Evolutionary conservation across 2,888 invertebrate species (phyloP), one percentile per base, ranked within the genome.

Genomic region (Drosophila dives): DNA sequence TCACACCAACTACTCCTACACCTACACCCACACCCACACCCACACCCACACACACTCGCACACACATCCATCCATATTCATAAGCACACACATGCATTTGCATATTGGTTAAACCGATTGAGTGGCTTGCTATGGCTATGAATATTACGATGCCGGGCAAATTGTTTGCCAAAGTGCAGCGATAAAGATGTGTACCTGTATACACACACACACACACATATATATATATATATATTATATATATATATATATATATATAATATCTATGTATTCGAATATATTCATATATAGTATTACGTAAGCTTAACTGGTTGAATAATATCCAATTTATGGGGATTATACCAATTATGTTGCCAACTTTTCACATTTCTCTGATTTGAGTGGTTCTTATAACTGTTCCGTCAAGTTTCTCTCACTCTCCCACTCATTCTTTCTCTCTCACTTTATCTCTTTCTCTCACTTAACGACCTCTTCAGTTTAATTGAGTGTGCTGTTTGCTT

Each of bases 71-170:
- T 23, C 20, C 23, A n/a, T 38, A 38, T 38, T 8, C 15, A 65
- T 40, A 33, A 40, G 34, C 53, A 36, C 49, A 71, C 38, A 59
- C 32, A n/a, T 29, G 38, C 80, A 83, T 88, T 83, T 86, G 83
- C 89, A 83, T 83, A 86, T 83, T 86, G 86, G 67, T 72, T 83
- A 70, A 74, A 63, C 64, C 76, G 69, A 32, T 70, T 63, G 73
- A 73, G 61, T 68, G 64, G 60, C 62, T 69, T 59, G 63, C 55
- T 53, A 15, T 7, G 45, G 45, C 45, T 60, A 72, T 68, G 49
- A 72, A 80, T 80, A 75, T 80, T 64, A 64, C 63, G 72, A 49
- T 64, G 66, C 48, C 23, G 36, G 6, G 56, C 38, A 72, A 67
- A 72, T n/a, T 68, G 49, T 59, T 45, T 53, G 36, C 38, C 45